These are phyloP conservation scores for Neoaliturus tenellus DNA, from an alignment of 2,888 invertebrate species.

Conservation along the genomic window DNA sequence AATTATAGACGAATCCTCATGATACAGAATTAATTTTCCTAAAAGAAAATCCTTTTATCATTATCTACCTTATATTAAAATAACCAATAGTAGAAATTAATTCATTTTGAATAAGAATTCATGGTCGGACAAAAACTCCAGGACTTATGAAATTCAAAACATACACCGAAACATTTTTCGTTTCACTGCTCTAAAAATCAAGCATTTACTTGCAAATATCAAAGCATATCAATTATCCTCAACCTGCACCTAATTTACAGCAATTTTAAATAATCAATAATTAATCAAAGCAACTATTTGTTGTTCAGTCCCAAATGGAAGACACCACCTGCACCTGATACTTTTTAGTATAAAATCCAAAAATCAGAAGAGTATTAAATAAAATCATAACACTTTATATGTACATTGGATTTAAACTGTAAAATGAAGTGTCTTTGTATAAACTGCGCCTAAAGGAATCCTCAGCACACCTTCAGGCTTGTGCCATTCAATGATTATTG, in stretches of 20 bases:
- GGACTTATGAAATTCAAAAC: too few relatives aligned
- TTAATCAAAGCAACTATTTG: neutral
- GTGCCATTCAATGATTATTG: neutral
- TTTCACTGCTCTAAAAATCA: neutral
- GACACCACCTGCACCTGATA: slow-evolving; percentile 28
- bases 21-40: too few relatives aligned
- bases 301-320: slow-evolving; percentile 25
- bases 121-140: too few relatives aligned
- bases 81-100: too few relatives aligned
- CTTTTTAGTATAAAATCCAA: neutral
- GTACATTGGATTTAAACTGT: neutral
- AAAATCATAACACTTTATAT: neutral
- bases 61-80: too few relatives aligned
- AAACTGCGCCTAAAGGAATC: neutral
- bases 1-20: too few relatives aligned
- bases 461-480: neutral
- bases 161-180: too few relatives aligned
- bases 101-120: too few relatives aligned
- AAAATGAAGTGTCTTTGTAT: neutral
- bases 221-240: too few relatives aligned
- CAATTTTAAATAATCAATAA: neutral
- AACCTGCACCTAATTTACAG: neutral
- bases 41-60: too few relatives aligned
- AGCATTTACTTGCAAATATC: too few relatives aligned
- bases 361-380: neutral